phyloP scores from a whole-genome alignment of 2,888 invertebrate genomes.

The Cancer borealis region DNA sequence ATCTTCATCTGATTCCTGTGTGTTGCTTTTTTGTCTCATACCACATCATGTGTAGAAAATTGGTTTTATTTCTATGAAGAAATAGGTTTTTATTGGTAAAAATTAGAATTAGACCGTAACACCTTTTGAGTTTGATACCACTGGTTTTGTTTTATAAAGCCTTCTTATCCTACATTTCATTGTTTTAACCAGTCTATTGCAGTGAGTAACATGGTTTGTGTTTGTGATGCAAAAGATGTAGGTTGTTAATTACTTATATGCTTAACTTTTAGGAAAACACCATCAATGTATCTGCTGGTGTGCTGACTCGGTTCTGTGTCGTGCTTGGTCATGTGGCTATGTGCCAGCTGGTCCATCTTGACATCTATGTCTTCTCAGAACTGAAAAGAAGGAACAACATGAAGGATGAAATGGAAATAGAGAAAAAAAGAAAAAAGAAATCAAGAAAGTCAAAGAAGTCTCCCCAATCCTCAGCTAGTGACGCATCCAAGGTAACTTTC shows the following conservation, averaged over 20 bases:
- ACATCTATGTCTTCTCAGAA: conserved; percentile 90
- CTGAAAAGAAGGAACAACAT: conserved; percentile 85
- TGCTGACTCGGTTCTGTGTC: conserved; percentile 81
- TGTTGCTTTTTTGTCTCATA: too few species aligned
- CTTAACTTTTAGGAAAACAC: conserved; percentile 37
- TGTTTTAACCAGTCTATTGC: neutral
- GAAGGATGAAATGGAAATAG: conserved; percentile 80
- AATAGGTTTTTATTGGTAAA: too few species aligned
- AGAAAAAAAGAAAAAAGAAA: conserved; percentile 79
- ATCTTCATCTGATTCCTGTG: too few species aligned
- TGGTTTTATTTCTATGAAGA: too few species aligned
- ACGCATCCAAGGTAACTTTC: conserved; percentile 69
- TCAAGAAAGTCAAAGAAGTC: conserved; percentile 82
- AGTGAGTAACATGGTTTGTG: neutral
- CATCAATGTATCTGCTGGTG: conserved; percentile 56
- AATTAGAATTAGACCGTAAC: too few species aligned
- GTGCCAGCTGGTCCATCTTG: conserved; percentile 89
- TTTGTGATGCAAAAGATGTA: neutral
- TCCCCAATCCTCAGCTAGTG: conserved; percentile 64
- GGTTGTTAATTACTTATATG: neutral
- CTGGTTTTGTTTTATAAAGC: neutral
- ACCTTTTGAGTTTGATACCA: neutral
- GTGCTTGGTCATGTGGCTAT: conserved; percentile 88
- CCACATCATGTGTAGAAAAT: too few species aligned
- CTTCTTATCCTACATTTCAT: neutral